A percentile compares a stretch with the other conserved stretches of the same genome.
phyloP scores from a whole-genome alignment of 2,797 vertebrate species.

The Coregonus suidteri region DNA sequence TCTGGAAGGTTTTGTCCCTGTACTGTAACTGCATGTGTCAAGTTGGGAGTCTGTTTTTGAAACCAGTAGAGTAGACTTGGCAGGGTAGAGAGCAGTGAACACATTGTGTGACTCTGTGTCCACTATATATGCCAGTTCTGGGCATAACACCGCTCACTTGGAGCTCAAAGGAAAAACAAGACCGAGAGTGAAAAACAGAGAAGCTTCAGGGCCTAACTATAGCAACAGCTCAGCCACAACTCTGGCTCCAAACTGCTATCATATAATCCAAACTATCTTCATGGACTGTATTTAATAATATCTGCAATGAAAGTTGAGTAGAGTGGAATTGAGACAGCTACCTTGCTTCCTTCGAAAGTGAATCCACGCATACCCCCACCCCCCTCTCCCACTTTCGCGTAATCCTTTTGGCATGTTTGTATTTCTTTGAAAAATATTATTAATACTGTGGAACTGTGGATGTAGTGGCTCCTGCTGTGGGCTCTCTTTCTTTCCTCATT shows the following conservation, averaged over 20 bases:
- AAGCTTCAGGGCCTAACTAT: slow-evolving; percentile 54
- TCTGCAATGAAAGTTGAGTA: slow-evolving; percentile 56
- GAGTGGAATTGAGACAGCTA: slow-evolving; percentile 56
- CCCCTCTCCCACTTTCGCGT: not conserved
- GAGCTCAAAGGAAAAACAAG: slow-evolving; percentile 65
- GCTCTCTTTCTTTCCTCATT: slow-evolving; percentile 72
- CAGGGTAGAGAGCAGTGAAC: slow-evolving; percentile 42
- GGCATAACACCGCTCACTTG: slow-evolving; percentile 67
- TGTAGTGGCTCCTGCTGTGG: slow-evolving; percentile 65
- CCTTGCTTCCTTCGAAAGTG: slow-evolving; percentile 49
- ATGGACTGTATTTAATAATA: not conserved
- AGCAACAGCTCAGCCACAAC: slow-evolving; percentile 69
- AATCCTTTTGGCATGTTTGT: slow-evolving; percentile 67
- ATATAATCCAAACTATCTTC: slow-evolving; percentile 27
- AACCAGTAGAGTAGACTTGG: slow-evolving; percentile 49
- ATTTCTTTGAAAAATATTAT: slow-evolving; percentile 74
- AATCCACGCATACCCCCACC: slow-evolving; percentile 6
- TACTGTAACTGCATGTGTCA: slow-evolving; percentile 53
- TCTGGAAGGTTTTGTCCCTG: slow-evolving; percentile 38
- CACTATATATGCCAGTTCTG: slow-evolving; percentile 64
- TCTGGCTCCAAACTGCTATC: slow-evolving; percentile 45
- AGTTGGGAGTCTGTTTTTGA: slow-evolving; percentile 50
- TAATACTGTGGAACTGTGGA: slow-evolving; percentile 72
- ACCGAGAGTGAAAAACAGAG: slow-evolving; percentile 71
- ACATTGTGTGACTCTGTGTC: slow-evolving; percentile 69